phyloP scores from a whole-genome alignment of 1,140 invertebrate species.

The Drosophila insularis region DNA sequence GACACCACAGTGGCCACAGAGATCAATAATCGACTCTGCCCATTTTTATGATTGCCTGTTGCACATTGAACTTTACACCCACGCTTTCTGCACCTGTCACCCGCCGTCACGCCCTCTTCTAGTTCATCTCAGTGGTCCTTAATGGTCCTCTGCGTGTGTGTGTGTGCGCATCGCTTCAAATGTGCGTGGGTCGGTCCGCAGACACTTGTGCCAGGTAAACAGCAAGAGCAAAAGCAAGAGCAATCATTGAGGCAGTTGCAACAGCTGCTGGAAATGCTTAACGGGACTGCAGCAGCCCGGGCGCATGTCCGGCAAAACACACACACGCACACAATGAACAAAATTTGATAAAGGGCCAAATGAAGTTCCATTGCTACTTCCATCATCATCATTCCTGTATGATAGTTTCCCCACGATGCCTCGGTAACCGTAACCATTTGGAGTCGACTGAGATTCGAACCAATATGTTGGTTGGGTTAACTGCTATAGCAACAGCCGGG shows the following conservation, averaged over 20 bases:
- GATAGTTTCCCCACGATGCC: not conserved
- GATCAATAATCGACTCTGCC: not conserved
- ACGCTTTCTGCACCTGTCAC: conserved; percentile 32
- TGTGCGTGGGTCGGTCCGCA: conserved; percentile 58
- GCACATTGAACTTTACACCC: conserved; percentile 62
- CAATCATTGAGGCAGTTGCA: conserved; percentile 16
- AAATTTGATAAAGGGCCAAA: conserved; percentile 48
- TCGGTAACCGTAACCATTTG: not conserved
- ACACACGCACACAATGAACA: conserved; percentile 18
- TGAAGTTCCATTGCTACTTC: conserved; percentile 28
- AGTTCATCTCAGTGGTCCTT: not conserved
- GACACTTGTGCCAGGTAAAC: conserved; percentile 72
- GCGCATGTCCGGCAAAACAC: conserved; percentile 60
- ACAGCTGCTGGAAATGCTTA: conserved; percentile 38
- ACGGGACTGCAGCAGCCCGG: conserved; percentile 42
- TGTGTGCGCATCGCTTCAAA: conserved; percentile 41
- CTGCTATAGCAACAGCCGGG: conserved; percentile 38
- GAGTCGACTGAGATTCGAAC: conserved; percentile 3
- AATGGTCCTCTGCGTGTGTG: not conserved
- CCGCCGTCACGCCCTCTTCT: conserved; percentile 23
- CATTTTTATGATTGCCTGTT: conserved; percentile 64
- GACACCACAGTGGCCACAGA: conserved; percentile 17
- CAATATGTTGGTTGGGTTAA: conserved; percentile 37
- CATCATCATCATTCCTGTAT: conserved; percentile 31
- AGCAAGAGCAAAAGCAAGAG: conserved; percentile 27